A percentile compares a stretch with the other conserved stretches of the same genome.
These are phyloP conservation scores for Petrophora chlorosata DNA, from an alignment of 2,888 invertebrate genomes.

Conservation along the genomic window DNA sequence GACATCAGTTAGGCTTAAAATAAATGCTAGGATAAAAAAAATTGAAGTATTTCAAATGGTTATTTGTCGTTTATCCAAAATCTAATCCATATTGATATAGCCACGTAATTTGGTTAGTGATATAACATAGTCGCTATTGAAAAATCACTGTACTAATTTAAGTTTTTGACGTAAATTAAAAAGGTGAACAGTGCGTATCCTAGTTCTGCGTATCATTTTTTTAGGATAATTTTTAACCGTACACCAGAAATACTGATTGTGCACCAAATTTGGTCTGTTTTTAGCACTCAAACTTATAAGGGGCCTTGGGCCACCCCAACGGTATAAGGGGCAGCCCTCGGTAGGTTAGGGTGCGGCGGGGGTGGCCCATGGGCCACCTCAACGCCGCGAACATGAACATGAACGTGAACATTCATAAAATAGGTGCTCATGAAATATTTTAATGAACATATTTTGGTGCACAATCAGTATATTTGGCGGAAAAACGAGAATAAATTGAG, in stretches of 20 bases:
- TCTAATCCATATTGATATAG: slow-evolving; percentile 14
- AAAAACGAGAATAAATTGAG: no score
- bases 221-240: neutral
- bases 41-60: slow-evolving; percentile 21
- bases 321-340: no score
- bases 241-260: neutral
- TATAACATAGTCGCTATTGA: slow-evolving; percentile 1
- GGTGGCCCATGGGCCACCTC: no score
- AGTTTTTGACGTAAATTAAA: slow-evolving; percentile 12
- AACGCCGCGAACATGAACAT: no score
- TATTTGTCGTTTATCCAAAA: slow-evolving; percentile 28
- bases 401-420: no score
- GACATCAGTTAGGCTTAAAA: slow-evolving; percentile 40
- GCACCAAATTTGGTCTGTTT: no score
- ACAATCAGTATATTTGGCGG: no score
- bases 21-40: slow-evolving; percentile 39
- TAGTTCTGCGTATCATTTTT: neutral
- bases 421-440: no score
- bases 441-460: no score
- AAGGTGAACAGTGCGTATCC: slow-evolving; percentile 1
- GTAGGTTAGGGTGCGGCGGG: no score
- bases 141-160: slow-evolving; percentile 2
- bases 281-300: no score
- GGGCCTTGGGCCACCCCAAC: no score
- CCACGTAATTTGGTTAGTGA: slow-evolving; percentile 21